Evolutionary conservation across 2,888 invertebrate genomes (phyloP).

Genomic region (Nomada ruficornis): DNA sequence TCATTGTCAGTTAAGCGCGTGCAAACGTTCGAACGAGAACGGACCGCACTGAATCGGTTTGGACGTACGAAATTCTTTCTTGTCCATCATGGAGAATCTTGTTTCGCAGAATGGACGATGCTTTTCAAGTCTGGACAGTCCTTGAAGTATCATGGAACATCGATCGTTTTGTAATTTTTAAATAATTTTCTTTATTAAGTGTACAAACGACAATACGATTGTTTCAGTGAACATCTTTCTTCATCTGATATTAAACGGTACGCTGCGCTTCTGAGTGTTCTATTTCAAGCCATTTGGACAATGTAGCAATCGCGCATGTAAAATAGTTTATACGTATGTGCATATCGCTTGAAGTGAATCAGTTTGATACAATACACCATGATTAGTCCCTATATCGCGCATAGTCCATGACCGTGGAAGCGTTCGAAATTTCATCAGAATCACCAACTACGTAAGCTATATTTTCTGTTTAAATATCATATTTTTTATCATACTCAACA

Average conservation of each 20-base stretch:
- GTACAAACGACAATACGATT: background rate
- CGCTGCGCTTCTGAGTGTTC: background rate
- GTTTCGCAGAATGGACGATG: constrained; percentile 26
- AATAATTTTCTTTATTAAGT: background rate
- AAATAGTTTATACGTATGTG: background rate
- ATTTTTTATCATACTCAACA: no score
- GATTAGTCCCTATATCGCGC: constrained; percentile 7
- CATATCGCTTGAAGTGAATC: background rate
- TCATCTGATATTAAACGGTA: constrained; percentile 16
- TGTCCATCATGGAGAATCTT: constrained; percentile 7
- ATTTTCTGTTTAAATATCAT: constrained; percentile 5
- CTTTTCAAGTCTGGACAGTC: constrained; percentile 16
- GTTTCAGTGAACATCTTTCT: background rate
- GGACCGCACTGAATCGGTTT: constrained; percentile 15
- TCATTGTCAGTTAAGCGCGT: constrained; percentile 67
- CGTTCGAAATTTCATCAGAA: constrained; percentile 14
- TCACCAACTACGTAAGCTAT: constrained; percentile 31
- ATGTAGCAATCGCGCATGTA: background rate
- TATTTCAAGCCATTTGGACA: background rate
- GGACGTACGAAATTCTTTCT: constrained; percentile 5
- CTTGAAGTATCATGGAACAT: background rate
- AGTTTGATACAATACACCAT: background rate
- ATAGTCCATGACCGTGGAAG: constrained; percentile 27
- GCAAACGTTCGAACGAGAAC: constrained; percentile 51
- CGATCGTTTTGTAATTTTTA: constrained; percentile 3